Base-by-base conservation (phyloP, 2,888 invertebrate species). In the Cephus runcator region DNA sequence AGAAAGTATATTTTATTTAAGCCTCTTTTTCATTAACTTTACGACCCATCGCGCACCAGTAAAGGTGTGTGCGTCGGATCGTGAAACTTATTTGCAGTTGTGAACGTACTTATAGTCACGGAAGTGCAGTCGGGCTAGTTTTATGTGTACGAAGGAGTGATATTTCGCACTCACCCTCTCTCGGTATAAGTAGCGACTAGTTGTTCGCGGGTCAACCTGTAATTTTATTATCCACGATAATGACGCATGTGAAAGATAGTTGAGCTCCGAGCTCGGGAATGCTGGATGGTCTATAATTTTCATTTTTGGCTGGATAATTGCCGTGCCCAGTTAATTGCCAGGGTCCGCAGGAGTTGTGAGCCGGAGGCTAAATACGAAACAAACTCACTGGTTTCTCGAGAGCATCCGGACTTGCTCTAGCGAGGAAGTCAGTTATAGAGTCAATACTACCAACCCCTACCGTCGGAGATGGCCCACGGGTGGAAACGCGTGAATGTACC, bases 271-370 rank as follows among this genome's bases (percentile, higher is more conserved):
- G 73, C n/a, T 75, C 36, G 35, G 73, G 69, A 12, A 76, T 76
- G 73, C 76, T 30, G 71, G 79, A 69, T 76, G 80, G 82, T 84
- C 87, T 89, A 87, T 89, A 89, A 90, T 89, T 89, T 89, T 88
- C 86, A 87, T 88, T 88, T 89, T 87, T 85, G 86, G 85, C 79
- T 75, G 83, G 86, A 83, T 87, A 88, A 89, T 89, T 87, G 87
- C 84, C 83, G 86, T 82, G 83, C 83, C 81, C 80, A 80, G 83
- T 86, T 90, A 88, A 89, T 90, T 88, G 87, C 85, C 83, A 85
- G 83, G 84, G 82, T 80, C 81, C 78, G 76, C 23, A 56, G 56
- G 56, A 23, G 56, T 56, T 56, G 23, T 56, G 9, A 77, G 82
- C 85, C 83, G 76, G 77, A 73, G 80, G 83, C 81, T 75, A 81